Conservation (phyloP, 2,888 invertebrate species). For the Mesorhabditis spiculigera region DNA sequence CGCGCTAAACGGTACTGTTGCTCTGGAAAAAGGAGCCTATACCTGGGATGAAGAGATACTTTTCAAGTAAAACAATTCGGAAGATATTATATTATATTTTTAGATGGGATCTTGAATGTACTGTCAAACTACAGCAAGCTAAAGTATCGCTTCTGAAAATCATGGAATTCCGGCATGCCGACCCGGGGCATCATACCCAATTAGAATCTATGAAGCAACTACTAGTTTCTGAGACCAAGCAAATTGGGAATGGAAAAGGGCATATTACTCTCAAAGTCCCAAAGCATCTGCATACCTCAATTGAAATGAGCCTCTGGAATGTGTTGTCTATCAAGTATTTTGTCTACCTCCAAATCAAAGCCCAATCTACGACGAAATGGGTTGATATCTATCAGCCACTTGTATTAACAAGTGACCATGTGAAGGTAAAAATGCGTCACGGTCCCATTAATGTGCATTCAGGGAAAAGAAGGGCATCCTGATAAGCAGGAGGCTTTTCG, state of each 20-base stretch:
- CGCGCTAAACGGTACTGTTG: constrained; percentile 37
- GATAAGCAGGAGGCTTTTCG: not conserved
- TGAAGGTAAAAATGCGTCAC: constrained; percentile 16
- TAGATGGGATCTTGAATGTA: constrained; percentile 4
- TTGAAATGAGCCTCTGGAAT: constrained; percentile 41
- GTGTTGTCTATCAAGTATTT: constrained; percentile 29
- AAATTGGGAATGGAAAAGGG: not conserved
- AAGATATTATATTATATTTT: not conserved
- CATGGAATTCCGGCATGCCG: constrained; percentile 26
- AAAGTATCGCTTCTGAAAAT: not conserved
- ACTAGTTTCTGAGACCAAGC: not conserved
- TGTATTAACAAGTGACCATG: constrained; percentile 29
- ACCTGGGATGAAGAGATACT: constrained; percentile 29
- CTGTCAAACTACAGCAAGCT: not conserved
- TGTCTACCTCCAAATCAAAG: constrained; percentile 25
- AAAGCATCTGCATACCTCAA: constrained; percentile 19
- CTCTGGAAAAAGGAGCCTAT: constrained; percentile 36
- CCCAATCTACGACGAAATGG: constrained; percentile 22
- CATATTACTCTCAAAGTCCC: constrained; percentile 24
- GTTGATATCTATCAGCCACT: constrained; percentile 32
- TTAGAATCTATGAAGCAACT: constrained; percentile 8
- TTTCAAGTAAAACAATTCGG: constrained; percentile 7
- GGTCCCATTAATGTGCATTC: not conserved
- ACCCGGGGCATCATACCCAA: constrained; percentile 30
- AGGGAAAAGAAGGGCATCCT: constrained; percentile 1